A percentile compares a stretch with the other conserved stretches of the same genome.
phyloP scores from a whole-genome alignment of 2,113 vertebrate species.

The Microcebus jonahi region DNA sequence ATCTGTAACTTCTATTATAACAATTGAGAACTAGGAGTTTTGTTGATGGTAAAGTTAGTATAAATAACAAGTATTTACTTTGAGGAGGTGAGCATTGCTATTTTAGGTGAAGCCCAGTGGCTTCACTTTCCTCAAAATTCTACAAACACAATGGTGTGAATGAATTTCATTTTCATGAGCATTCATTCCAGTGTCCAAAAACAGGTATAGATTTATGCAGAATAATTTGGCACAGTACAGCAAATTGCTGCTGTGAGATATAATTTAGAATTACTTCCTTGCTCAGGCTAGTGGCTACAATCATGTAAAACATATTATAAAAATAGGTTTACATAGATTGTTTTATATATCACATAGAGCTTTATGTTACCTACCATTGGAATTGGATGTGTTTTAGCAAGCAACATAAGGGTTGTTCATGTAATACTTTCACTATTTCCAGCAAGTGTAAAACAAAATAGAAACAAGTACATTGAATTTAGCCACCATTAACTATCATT shows the following conservation, averaged over 20 bases:
- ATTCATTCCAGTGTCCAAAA: constrained; percentile 69
- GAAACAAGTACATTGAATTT: constrained; percentile 79
- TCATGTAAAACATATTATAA: constrained; percentile 85
- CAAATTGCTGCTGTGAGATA: constrained; percentile 82
- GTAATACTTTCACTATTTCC: constrained; percentile 85
- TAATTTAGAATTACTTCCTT: constrained; percentile 85
- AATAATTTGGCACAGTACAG: constrained; percentile 83
- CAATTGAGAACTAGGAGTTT: constrained; percentile 71
- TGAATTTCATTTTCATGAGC: constrained; percentile 60
- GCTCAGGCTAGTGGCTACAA: constrained; percentile 85
- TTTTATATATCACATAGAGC: constrained; percentile 86
- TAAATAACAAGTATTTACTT: constrained; percentile 54
- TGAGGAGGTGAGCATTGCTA: constrained; percentile 55
- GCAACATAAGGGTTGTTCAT: constrained; percentile 80
- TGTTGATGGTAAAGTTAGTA: constrained; percentile 64
- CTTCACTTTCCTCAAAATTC: constrained; percentile 75
- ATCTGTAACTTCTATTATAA: constrained; percentile 66
- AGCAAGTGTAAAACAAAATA: constrained; percentile 81
- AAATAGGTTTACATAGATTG: constrained; percentile 87
- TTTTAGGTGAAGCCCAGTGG: constrained; percentile 51
- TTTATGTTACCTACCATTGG: constrained; percentile 81
- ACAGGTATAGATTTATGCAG: constrained; percentile 84
- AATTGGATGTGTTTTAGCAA: constrained; percentile 81
- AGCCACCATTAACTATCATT: constrained; percentile 84
- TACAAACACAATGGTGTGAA: constrained; percentile 70